Percentiles rank a stretch among this genome's conserved stretches.
phyloP scores from a whole-genome alignment of 2,797 vertebrate species.

The Knipowitschia caucasica region DNA sequence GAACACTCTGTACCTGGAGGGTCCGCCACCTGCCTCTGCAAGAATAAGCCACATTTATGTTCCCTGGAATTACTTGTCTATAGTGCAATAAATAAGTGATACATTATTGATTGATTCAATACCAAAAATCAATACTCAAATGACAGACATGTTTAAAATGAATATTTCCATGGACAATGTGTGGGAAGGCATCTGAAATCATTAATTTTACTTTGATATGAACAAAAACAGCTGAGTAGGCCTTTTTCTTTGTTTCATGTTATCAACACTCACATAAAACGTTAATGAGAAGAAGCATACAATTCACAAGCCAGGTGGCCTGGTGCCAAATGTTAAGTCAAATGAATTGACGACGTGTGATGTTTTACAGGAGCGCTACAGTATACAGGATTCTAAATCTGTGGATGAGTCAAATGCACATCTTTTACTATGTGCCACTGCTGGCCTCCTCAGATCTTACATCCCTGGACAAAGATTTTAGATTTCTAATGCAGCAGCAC shows the following conservation, averaged over 20 bases:
- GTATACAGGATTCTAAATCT: conserved; percentile 43
- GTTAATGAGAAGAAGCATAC: conserved; percentile 20
- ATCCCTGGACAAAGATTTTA: conserved; percentile 52
- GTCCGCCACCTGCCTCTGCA: too few species aligned
- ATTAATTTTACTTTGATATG: too few species aligned
- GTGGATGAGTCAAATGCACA: conserved; percentile 52
- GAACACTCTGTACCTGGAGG: too few species aligned
- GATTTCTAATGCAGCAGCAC: conserved; percentile 48
- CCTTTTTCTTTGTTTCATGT: conserved; percentile 16
- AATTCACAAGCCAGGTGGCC: conserved; percentile 6
- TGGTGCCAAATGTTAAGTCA: conserved; percentile 14
- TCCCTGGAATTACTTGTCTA: too few species aligned
- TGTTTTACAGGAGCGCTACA: conserved; percentile 40
- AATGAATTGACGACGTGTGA: conserved; percentile 33
- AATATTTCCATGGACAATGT: too few species aligned
- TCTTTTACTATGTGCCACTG: conserved; percentile 46
- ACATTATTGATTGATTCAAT: too few species aligned
- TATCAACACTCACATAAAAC: conserved; percentile 28
- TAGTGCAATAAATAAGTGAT: too few species aligned
- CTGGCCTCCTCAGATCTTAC: conserved; percentile 38
- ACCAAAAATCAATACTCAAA: too few species aligned
- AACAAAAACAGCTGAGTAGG: too few species aligned
- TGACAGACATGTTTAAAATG: too few species aligned
- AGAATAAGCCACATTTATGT: too few species aligned
- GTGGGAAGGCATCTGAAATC: too few species aligned